These are phyloP conservation scores for Daboia siamensis DNA, from an alignment of 2,113 vertebrate genomes.

Conservation along the genomic window DNA sequence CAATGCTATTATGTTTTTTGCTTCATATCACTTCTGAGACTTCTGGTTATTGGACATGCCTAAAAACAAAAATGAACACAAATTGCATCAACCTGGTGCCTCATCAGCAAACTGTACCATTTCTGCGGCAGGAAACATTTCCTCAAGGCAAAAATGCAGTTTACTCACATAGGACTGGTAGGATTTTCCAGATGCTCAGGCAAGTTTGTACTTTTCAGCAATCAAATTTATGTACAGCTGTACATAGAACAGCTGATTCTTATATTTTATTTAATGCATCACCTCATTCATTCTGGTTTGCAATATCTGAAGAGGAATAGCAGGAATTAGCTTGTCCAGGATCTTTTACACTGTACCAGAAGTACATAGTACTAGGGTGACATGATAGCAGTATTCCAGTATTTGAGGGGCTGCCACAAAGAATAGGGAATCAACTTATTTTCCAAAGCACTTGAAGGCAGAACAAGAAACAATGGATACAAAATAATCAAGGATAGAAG, in stretches of 20 bases:
- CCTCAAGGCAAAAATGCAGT: background rate
- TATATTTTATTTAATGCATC: background rate
- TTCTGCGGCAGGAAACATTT: background rate
- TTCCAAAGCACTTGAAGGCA: background rate
- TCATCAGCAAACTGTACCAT: background rate
- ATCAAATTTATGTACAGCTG: background rate
- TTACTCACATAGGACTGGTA: background rate
- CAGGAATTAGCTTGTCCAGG: background rate
- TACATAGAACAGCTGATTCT: background rate
- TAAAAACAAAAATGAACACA: background rate
- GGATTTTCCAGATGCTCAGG: background rate
- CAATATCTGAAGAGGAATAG: background rate
- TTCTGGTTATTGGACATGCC: background rate
- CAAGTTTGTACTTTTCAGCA: background rate
- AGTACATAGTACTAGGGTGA: background rate
- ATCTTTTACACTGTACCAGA: background rate
- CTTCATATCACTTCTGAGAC: background rate
- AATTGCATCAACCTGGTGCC: background rate
- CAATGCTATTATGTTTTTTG: background rate
- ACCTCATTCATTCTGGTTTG: background rate
- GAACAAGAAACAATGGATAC: background rate
- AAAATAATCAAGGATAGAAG: background rate
- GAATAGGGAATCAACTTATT: background rate
- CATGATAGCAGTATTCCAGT: background rate
- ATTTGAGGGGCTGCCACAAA: background rate